phyloP scores from a whole-genome alignment of 2,113 vertebrate species.

The Coreoperca whiteheadi region DNA sequence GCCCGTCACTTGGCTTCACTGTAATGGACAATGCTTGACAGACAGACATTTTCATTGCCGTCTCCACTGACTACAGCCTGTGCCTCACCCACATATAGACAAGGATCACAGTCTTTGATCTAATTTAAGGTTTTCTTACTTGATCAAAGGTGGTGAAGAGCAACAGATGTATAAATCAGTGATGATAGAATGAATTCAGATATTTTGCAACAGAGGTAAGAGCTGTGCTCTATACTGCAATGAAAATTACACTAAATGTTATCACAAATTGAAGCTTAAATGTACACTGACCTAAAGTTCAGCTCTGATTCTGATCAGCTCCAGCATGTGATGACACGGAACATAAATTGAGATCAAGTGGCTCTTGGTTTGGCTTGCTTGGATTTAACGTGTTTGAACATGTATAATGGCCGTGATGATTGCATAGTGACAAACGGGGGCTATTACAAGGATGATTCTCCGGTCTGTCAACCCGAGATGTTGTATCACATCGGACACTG shows the following conservation, averaged over 20 bases:
- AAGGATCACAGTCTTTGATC: constrained; percentile 21
- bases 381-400: constrained; percentile 45
- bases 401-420: constrained; percentile 46
- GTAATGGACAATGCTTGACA: constrained; percentile 20
- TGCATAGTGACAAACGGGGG: constrained; percentile 47
- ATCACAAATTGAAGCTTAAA: neutral
- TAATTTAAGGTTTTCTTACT: constrained; percentile 17
- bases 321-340: constrained; percentile 38
- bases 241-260: constrained; percentile 1
- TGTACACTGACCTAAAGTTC: neutral
- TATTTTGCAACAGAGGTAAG: neutral
- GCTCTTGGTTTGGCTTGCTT: neutral
- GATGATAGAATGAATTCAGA: neutral
- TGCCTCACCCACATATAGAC: constrained; percentile 3
- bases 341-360: constrained; percentile 35
- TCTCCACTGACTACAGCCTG: neutral
- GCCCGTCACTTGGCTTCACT: constrained; percentile 31
- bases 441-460: constrained; percentile 63
- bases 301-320: constrained; percentile 17
- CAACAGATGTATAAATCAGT: neutral
- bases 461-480: constrained; percentile 57
- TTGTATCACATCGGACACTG: constrained; percentile 47
- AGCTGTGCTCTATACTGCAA: neutral
- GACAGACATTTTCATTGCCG: constrained; percentile 27
- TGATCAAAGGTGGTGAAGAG: neutral